Base-by-base conservation (phyloP, 2,113 vertebrate species). In the Orthonyx spaldingii region DNA sequence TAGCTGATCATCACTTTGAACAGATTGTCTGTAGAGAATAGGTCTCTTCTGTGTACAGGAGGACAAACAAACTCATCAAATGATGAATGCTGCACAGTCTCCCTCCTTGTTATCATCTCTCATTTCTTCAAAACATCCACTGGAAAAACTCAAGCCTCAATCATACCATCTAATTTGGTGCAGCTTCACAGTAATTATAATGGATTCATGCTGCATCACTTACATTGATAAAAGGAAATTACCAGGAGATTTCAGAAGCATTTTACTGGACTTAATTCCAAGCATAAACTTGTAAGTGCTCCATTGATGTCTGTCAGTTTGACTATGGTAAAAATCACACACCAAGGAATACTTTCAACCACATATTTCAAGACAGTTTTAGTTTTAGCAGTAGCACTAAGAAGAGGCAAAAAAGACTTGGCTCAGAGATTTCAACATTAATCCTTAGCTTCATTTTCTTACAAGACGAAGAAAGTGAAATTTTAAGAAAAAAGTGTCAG, bases 161-260 rank as follows among this genome's bases (percentile, higher is more conserved):
- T 78, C 74, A 47, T 18, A 84, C 39, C 1, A 85, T 35, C 55
- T 87, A 42, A 80, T 87, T 79, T 65, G 19, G 50, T 69, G 28
- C 35, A 89, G 49, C 37, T 84, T 32, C 46, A 53, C 16, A 61
- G n/a, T 64, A 82, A 75, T 91, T 84, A 79, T 6, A 46, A 69
- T 47, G 22, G 52, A 85, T 83, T 85, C 66, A 39, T 27, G n/a
- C 33, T 90, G n/a, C 50, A 91, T 70, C 78, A 77, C 39, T 95
- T 96, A 66, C n/a, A 88, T 2, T 70, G 63, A 87, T 90, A 85
- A 87, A 89, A 93, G 32, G n/a, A 89, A 93, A 47, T 71, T 82
- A 66, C 27, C 52, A 64, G n/a, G 57, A 93, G n/a, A 82, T 91
- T 95, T 35, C 69, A 92, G 70, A 79, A 85, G 70, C 82, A 79